These are phyloP conservation scores for Lottia gigantea DNA, from an alignment of 2,888 invertebrate genomes.

Conservation along the genomic window DNA sequence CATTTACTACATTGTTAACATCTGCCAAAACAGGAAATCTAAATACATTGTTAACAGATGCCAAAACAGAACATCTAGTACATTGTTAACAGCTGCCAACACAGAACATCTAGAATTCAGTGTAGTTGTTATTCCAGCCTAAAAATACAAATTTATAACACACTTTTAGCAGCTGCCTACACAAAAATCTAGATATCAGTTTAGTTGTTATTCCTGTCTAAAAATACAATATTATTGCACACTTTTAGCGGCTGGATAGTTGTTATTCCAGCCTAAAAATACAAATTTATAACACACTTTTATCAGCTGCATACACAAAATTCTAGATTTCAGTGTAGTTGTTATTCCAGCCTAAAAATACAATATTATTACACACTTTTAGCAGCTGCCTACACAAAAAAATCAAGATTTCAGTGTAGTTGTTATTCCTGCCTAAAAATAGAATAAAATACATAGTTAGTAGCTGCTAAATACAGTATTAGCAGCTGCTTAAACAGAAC, in stretches of 20 bases:
- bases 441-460: too few species aligned
- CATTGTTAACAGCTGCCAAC: constrained; percentile 98
- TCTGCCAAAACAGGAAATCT: constrained; percentile 99
- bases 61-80: constrained; percentile 97
- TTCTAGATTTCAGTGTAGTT: constrained; percentile 96
- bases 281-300: too few species aligned
- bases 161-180: constrained; percentile 98
- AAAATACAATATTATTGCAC: background rate
- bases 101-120: constrained; percentile 98
- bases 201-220: constrained; percentile 98
- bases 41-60: constrained; percentile 97
- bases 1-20: constrained; percentile 97
- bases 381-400: constrained; percentile 98
- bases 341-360: too few species aligned
- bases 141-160: too few species aligned
- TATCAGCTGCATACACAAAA: constrained; percentile 91
- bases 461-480: too few species aligned
- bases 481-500: background rate
- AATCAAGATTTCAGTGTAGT: constrained; percentile 96
- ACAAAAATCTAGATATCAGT: constrained; percentile 96
- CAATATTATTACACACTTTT: constrained; percentile 99
- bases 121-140: constrained; percentile 98
- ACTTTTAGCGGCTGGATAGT: too few species aligned
- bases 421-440: constrained; percentile 89
- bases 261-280: too few species aligned